Evolutionary conservation across 2,888 invertebrate genomes (phyloP), one percentile per base, ranked within the genome.

Genomic region (Harpalus rubripes): DNA sequence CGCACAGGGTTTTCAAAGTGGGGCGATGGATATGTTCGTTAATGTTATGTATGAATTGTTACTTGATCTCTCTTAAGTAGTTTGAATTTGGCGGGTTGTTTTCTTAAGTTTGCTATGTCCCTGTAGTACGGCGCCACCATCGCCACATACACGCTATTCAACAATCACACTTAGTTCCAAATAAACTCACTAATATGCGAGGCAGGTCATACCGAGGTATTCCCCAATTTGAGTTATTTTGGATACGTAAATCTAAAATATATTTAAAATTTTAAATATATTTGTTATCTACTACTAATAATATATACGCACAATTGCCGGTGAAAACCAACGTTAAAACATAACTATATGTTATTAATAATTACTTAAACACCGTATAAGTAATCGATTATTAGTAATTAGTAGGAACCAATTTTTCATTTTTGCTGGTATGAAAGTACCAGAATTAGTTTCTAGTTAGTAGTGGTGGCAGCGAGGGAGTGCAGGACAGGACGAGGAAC

Each of bases 101-200:
- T 26, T 32, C 32, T 32, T 32, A 32, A 32, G 39, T 39, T 68
- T 32, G 68, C 32, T 32, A 12, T 39, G 68, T 39, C 39, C 32
- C 68, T 32, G 32, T 32, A 15, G 72, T 52, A 52, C 8, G 12
- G 72, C 72, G 41, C 44, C 72, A 74, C 72, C 72, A 44, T 41
- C 72, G 72, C 72, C 58, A 78, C 56, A 58, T 58, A 87, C 88
- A 88, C 90, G 88, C 90, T 86, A 90, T 88, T 91, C 94, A 94
- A 94, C 94, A 94, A 94, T 94, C 94, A 94, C 94, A 94, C 94
- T 94, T 94, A 94, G 93, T 94, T 94, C 94, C 94, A 94, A 94
- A 94, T 93, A 94, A 94, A 94, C 94, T 94, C 94, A 94, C 94
- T 94, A 94, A 93, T 93, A 92, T 94, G 94, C 94, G 94, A 94